phyloP scores from a whole-genome alignment of 2,888 invertebrate genomes.

The Dicycla oo region DNA sequence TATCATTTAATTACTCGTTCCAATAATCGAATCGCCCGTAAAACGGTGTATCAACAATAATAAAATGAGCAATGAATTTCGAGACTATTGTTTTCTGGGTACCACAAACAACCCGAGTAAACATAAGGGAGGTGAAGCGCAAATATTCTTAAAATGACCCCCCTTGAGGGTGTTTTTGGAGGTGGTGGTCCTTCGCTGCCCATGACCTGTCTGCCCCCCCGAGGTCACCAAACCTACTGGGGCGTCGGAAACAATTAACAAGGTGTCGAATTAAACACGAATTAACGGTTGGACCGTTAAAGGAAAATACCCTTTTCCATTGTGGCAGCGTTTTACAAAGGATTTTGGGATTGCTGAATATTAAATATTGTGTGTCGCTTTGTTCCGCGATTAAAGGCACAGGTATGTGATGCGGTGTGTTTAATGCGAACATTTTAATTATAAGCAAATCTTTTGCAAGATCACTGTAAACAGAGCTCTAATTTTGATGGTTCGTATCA shows the following conservation, averaged over 20 bases:
- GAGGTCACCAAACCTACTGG: slow-evolving; percentile 89
- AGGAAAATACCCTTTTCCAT: slow-evolving; percentile 90
- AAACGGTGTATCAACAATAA: slow-evolving; percentile 90
- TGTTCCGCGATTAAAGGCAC: slow-evolving; percentile 83
- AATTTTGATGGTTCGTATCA: slow-evolving; percentile 44
- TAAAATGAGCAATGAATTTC: slow-evolving; percentile 90
- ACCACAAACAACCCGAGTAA: slow-evolving; percentile 90
- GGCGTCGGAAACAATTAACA: slow-evolving; percentile 90
- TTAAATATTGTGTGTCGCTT: slow-evolving; percentile 88
- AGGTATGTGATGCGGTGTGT: slow-evolving; percentile 77
- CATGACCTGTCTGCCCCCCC: slow-evolving; percentile 78
- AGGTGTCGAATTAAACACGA: slow-evolving; percentile 91
- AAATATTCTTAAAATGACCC: slow-evolving; percentile 90
- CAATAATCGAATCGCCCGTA: slow-evolving; percentile 90
- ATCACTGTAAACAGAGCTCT: slow-evolving; percentile 55
- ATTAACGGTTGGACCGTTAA: slow-evolving; percentile 89
- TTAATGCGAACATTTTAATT: slow-evolving; percentile 78
- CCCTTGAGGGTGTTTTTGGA: slow-evolving; percentile 76
- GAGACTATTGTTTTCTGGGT: slow-evolving; percentile 90
- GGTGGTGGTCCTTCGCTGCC: slow-evolving; percentile 81
- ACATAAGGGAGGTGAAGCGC: slow-evolving; percentile 85
- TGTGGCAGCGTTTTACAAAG: slow-evolving; percentile 87
- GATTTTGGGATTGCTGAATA: slow-evolving; percentile 89
- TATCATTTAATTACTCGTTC: slow-evolving; percentile 90
- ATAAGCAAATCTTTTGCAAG: slow-evolving; percentile 67